phyloP scores from a whole-genome alignment of 2,113 vertebrate species.

The Polyodon spathula region DNA sequence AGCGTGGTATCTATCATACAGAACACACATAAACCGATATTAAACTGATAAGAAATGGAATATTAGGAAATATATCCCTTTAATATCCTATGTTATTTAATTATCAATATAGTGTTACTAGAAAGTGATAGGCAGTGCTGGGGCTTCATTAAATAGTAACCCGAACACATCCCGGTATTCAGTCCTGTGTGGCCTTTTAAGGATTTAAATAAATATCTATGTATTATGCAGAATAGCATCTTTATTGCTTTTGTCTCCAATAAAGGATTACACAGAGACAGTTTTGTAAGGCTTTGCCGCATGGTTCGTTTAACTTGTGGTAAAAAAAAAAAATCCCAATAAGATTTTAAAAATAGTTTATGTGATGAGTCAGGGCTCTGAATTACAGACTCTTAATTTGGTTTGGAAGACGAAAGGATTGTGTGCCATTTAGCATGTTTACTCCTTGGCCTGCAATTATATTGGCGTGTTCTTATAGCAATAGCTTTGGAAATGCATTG shows the following conservation, averaged over 20 bases:
- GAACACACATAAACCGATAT: no score
- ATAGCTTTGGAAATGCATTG: slow-evolving; percentile 14
- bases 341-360: slow-evolving; percentile 22
- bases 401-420: not conserved
- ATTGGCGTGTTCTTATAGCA: slow-evolving; percentile 20
- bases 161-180: no score
- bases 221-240: slow-evolving; percentile 18
- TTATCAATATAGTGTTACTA: no score
- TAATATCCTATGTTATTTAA: no score
- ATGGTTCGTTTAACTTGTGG: slow-evolving; percentile 34
- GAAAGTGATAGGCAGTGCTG: no score
- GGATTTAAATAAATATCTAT: no score
- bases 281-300: slow-evolving; percentile 33
- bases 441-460: slow-evolving; percentile 22
- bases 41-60: no score
- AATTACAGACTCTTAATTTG: slow-evolving; percentile 19
- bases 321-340: slow-evolving; percentile 24
- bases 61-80: no score
- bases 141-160: no score
- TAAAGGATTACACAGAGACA: slow-evolving; percentile 34
- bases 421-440: slow-evolving; percentile 4
- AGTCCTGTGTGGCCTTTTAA: no score
- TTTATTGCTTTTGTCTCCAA: slow-evolving; percentile 24
- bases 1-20: no score
- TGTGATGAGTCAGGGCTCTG: no score